A percentile compares a stretch with the other conserved stretches of the same genome.
phyloP scores from a whole-genome alignment of 2,113 vertebrate genomes.

The Polyodon spathula region DNA sequence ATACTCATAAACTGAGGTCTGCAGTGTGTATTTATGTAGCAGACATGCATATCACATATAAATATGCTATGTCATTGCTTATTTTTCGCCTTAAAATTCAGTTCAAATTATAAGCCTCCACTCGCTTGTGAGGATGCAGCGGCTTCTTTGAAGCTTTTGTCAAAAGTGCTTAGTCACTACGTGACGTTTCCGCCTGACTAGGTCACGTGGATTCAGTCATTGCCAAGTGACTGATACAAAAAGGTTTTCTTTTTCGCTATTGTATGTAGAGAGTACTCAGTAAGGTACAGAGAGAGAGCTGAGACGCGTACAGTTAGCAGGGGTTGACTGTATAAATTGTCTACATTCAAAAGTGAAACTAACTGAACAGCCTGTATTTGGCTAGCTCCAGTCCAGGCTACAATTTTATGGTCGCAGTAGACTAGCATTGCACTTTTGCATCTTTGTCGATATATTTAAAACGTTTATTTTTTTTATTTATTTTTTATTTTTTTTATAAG shows the following conservation, averaged over 20 bases:
- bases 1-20: too few species aligned
- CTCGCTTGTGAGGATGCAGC: not conserved
- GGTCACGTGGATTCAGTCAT: constrained; percentile 34
- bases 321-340: not conserved
- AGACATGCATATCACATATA: too few species aligned
- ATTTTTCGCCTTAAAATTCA: too few species aligned
- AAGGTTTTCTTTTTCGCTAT: not conserved
- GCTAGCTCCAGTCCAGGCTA: too few species aligned
- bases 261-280: not conserved
- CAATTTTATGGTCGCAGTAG: too few species aligned
- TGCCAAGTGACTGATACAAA: constrained; percentile 26
- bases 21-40: too few species aligned
- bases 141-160: constrained; percentile 11
- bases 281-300: not conserved
- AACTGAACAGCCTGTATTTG: too few species aligned
- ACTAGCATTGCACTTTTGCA: too few species aligned
- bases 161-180: constrained; percentile 65
- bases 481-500: constrained; percentile 32
- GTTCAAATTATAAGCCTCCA: too few species aligned
- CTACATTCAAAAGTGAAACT: not conserved
- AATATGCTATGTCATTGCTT: too few species aligned
- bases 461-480: too few species aligned
- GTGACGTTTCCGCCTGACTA: constrained; percentile 28
- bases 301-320: not conserved
- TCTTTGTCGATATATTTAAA: too few species aligned